phyloP scores from a whole-genome alignment of 2,888 invertebrate species.

The Eupithecia centaureata region DNA sequence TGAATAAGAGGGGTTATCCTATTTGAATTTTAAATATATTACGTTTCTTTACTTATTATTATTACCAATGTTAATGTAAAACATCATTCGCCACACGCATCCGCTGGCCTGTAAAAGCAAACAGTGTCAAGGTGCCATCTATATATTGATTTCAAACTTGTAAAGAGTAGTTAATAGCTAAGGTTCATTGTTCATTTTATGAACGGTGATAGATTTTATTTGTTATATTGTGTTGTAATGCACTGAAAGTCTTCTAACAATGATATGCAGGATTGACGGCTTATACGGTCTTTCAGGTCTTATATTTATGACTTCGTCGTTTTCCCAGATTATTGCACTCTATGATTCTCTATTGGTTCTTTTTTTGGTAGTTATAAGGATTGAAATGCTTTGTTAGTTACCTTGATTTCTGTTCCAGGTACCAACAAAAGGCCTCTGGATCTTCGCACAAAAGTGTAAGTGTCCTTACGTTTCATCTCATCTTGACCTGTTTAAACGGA shows the following conservation, averaged over 20 bases:
- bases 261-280: slow-evolving; percentile 27
- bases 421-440: slow-evolving; percentile 47
- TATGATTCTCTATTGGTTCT: background rate
- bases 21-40: background rate
- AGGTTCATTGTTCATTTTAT: slow-evolving; percentile 55
- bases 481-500: slow-evolving; percentile 35
- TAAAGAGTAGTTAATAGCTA: slow-evolving; percentile 65
- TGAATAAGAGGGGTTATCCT: background rate
- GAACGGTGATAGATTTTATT: slow-evolving; percentile 49
- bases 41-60: slow-evolving; percentile 26
- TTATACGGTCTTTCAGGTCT: slow-evolving; percentile 27
- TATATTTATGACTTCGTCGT: slow-evolving; percentile 19
- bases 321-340: background rate
- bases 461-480: slow-evolving; percentile 43
- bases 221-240: slow-evolving; percentile 27
- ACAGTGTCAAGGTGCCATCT: slow-evolving; percentile 76
- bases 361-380: background rate
- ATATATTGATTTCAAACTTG: slow-evolving; percentile 74
- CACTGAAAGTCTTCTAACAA: slow-evolving; percentile 22
- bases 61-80: slow-evolving; percentile 53
- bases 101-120: slow-evolving; percentile 70
- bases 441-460: slow-evolving; percentile 70
- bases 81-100: slow-evolving; percentile 67
- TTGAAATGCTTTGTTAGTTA: slow-evolving; percentile 10
- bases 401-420: slow-evolving; percentile 57